These are phyloP conservation scores for Idaea straminata DNA, from an alignment of 2,888 invertebrate species.

Conservation along the genomic window DNA sequence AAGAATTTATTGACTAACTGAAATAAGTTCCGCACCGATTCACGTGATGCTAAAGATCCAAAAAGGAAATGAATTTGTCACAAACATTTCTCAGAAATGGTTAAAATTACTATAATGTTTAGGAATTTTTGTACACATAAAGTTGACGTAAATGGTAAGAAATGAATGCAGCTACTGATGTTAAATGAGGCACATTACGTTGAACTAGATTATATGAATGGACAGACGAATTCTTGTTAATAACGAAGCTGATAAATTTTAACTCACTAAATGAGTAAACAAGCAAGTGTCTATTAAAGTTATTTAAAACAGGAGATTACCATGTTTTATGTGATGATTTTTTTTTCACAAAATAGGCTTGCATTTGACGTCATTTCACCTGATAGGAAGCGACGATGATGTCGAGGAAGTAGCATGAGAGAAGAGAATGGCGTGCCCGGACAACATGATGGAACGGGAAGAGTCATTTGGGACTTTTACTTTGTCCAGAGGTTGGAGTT, in stretches of 20 bases:
- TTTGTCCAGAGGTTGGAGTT: no score
- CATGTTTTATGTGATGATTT: no score
- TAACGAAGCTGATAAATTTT: neutral
- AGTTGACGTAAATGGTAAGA: neutral
- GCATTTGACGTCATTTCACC: no score
- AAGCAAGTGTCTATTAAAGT: no score
- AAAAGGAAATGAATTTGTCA: neutral
- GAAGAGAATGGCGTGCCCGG: no score
- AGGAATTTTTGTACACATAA: neutral
- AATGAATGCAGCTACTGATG: neutral
- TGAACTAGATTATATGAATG: neutral
- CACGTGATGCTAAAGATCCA: neutral
- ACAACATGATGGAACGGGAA: no score
- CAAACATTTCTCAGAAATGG: neutral
- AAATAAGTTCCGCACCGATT: neutral
- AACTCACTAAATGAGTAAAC: neutral
- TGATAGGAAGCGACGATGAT: no score
- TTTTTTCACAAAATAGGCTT: no score
- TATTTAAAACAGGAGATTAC: no score
- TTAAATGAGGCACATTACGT: neutral
- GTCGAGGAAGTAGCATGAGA: no score
- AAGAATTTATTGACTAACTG: neutral
- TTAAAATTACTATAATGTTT: neutral
- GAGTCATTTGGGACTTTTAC: no score
- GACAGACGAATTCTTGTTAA: neutral